A percentile compares a stretch with the other conserved stretches of the same genome.
Evolutionary conservation across 2,113 vertebrate genomes (phyloP).

Genomic region (Gymnobelideus leadbeateri): DNA sequence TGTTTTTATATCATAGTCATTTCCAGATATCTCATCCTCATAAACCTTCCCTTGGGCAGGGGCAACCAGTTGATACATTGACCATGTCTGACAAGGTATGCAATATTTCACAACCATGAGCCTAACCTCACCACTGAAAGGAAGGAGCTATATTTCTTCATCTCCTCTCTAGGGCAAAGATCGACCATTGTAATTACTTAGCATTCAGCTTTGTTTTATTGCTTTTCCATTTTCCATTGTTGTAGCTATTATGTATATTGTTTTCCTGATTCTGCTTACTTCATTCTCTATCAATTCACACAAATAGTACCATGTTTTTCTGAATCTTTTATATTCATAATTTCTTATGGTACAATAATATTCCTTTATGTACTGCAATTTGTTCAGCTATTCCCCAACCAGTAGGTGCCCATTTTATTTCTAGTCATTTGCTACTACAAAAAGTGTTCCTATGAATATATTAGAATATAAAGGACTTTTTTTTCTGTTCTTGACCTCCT

Average conservation of each 20-base stretch:
- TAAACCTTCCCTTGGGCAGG: background rate
- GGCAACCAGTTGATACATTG: background rate
- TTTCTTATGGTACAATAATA: background rate
- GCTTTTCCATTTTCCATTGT: conserved; percentile 9
- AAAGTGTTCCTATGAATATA: background rate
- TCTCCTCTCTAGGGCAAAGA: background rate
- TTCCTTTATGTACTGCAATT: background rate
- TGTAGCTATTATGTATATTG: background rate
- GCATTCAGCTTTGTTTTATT: conserved; percentile 5
- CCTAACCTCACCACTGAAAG: background rate
- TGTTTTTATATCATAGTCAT: background rate
- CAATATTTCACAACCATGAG: background rate
- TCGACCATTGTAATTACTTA: background rate
- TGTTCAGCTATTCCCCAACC: background rate
- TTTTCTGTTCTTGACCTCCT: background rate
- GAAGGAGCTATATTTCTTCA: background rate
- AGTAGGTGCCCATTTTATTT: background rate
- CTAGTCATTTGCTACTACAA: background rate
- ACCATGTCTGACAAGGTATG: background rate
- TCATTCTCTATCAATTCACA: background rate
- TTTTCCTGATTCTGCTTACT: background rate
- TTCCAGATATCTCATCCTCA: background rate
- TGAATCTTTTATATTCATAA: background rate
- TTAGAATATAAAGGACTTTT: background rate
- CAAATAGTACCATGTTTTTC: background rate